These are phyloP conservation scores for Morpho helenor DNA, from an alignment of 2,888 invertebrate genomes.

Conservation along the genomic window DNA sequence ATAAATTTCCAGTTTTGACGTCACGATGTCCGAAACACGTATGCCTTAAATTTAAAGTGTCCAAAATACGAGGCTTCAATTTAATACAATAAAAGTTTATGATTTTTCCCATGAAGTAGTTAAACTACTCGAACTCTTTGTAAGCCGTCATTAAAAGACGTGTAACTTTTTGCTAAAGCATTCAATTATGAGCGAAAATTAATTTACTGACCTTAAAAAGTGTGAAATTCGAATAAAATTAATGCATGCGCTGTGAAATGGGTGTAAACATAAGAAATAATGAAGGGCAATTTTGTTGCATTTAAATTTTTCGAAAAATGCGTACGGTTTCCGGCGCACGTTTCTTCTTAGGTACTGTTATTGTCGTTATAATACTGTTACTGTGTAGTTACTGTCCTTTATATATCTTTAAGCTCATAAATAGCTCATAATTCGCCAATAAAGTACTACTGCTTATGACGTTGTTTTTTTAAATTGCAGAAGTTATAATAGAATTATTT, in stretches of 20 bases:
- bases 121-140: constrained; percentile 4
- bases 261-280: constrained; percentile 16
- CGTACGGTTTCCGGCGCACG: too few species aligned
- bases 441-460: too few species aligned
- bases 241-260: constrained; percentile 15
- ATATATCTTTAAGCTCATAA: too few species aligned
- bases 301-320: constrained; percentile 5
- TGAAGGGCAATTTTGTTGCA: constrained; percentile 15
- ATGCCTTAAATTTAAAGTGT: neutral
- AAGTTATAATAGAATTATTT: too few species aligned
- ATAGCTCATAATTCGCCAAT: too few species aligned
- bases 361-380: too few species aligned
- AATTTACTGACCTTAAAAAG: constrained; percentile 22
- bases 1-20: too few species aligned
- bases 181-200: constrained; percentile 15
- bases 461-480: too few species aligned
- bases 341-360: too few species aligned
- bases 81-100: constrained; percentile 10
- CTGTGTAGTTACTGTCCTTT: too few species aligned
- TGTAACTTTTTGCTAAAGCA: constrained; percentile 2
- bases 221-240: constrained; percentile 23
- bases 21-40: too few species aligned
- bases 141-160: constrained; percentile 1
- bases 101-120: constrained; percentile 4
- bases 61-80: constrained; percentile 1